These are phyloP conservation scores for Podarcis siculus DNA, from an alignment of 2,797 vertebrate species.

Conservation along the genomic window DNA sequence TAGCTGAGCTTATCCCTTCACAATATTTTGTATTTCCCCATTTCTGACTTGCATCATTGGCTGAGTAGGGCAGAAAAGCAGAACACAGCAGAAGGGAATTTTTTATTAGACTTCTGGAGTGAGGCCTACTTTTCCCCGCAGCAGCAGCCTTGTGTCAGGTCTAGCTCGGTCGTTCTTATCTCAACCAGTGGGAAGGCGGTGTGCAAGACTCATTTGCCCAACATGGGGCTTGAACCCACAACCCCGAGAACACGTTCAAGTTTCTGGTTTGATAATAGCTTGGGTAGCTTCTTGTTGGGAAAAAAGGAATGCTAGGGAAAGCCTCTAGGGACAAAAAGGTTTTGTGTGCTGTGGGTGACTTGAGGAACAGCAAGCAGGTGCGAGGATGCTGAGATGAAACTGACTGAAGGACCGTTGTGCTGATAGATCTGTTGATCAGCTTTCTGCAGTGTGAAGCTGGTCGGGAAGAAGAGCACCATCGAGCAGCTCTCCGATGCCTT, in stretches of 20 bases:
- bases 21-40: neutral
- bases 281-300: neutral
- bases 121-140: neutral
- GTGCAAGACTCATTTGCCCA: too few species aligned
- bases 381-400: neutral
- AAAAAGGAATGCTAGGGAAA: neutral
- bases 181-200: neutral
- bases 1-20: neutral
- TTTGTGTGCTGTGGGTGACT: neutral
- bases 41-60: neutral
- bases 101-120: neutral
- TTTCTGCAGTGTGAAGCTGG: constrained; percentile 76
- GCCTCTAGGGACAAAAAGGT: neutral
- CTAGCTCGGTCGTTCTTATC: neutral
- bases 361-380: neutral
- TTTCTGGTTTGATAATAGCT: neutral
- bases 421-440: constrained; percentile 62
- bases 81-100: neutral
- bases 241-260: too few species aligned
- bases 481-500: constrained; percentile 78
- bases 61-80: neutral
- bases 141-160: too few species aligned
- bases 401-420: neutral
- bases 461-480: constrained; percentile 78
- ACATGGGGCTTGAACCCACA: too few species aligned